phyloP scores from a whole-genome alignment of 2,113 vertebrate genomes.

The Psilopsiagon aurifrons region DNA sequence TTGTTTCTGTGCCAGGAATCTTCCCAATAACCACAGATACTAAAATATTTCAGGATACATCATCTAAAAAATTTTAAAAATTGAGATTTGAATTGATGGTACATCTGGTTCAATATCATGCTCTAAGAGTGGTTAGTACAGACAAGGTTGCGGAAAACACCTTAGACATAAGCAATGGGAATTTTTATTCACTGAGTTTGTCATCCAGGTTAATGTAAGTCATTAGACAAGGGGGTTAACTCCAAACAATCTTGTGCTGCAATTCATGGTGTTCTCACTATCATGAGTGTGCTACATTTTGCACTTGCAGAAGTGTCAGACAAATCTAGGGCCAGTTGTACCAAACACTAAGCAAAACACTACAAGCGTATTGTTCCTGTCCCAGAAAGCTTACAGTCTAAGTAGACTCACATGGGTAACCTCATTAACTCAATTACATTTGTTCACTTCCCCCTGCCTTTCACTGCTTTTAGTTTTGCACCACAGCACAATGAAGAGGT shows the following conservation, averaged over 20 bases:
- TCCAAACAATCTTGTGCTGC: background rate
- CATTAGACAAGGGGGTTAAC: background rate
- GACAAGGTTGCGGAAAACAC: background rate
- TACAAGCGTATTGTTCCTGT: background rate
- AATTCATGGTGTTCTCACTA: background rate
- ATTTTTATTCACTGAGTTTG: background rate
- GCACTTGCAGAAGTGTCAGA: background rate
- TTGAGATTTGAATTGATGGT: background rate
- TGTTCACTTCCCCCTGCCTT: background rate
- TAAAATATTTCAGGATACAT: background rate
- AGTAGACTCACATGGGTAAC: constrained; percentile 24
- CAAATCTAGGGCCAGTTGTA: background rate
- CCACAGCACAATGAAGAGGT: background rate
- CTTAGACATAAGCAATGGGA: background rate
- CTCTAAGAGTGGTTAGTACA: background rate
- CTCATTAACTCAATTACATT: constrained; percentile 52
- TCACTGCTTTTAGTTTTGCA: background rate
- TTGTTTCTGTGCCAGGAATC: background rate
- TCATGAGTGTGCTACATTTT: background rate
- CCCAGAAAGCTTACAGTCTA: background rate
- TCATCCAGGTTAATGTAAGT: background rate
- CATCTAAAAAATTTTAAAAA: background rate
- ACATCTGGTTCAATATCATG: background rate
- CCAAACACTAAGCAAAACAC: background rate
- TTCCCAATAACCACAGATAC: background rate